Evolutionary conservation across 1,140 invertebrate species (phyloP), one percentile per base, ranked within the genome.

Genomic region (Cydia fagiglandana): DNA sequence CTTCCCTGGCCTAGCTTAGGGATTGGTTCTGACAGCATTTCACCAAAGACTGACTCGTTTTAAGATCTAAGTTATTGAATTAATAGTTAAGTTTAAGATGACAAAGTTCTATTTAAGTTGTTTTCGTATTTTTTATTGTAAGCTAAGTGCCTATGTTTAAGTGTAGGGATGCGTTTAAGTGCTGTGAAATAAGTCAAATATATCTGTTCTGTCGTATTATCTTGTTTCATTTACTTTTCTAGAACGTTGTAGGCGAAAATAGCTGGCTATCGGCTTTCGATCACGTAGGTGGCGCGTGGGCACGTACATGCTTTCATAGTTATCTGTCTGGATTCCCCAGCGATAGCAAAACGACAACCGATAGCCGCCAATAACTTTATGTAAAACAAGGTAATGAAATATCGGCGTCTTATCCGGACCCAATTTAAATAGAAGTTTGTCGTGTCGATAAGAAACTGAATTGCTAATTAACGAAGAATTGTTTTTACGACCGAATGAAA

Each of bases 1-100:
- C 75, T 95, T 95, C 84, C 95, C 95, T 1, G 93, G 91, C 77
- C 83, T 95, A 76, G 93, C 93, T 28, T 95, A 92, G 91, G 61
- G 15, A 28, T 10, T 15, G 28, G 41, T 28, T 73, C 73, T 20
- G 80, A 78, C 73, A 56, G 64, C 53, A 78, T 85, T 81, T 83
- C 91, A 83, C 89, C 88, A 86, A 92, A 91, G 91, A 92, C 91
- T 93, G 91, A 93, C 81, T 93, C 90, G 86, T 86, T 88, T 70
- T 64, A 87, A 85, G 81, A 77, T 80, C 56, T 81, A 80, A 78
- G 76, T 79, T 77, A 79, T 81, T 79, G 75, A 76, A 76, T 47
- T 74, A 20, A 74, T 77, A 53, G 41, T 66, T 78, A 61, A 75
- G 38, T 56, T 75, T 76, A 77, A 83, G 10, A 84, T 84, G 79